A percentile compares a stretch with the other conserved stretches of the same genome.
phyloP scores from a whole-genome alignment of 2,888 invertebrate species.

The Plebejus anna region DNA sequence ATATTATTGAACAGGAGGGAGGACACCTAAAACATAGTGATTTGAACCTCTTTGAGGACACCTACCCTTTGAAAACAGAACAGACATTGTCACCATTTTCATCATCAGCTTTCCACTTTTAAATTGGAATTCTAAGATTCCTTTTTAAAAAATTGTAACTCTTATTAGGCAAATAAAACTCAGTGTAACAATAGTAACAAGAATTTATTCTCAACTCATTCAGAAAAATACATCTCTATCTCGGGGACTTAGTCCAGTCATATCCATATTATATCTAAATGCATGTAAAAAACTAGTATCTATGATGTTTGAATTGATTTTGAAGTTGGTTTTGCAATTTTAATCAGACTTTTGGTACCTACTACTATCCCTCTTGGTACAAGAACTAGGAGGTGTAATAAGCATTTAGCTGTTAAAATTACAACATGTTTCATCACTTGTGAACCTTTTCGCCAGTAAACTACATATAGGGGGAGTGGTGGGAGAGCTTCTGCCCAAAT shows the following conservation, averaged over 20 bases:
- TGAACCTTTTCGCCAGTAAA: slow-evolving; percentile 64
- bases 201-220: slow-evolving; percentile 50
- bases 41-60: no score
- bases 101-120: no score
- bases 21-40: no score
- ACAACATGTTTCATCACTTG: slow-evolving; percentile 47
- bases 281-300: slow-evolving; percentile 10
- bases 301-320: slow-evolving; percentile 58
- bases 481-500: slow-evolving; percentile 71
- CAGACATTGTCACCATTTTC: no score
- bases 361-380: slow-evolving; percentile 53
- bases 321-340: slow-evolving; percentile 52
- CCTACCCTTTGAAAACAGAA: no score
- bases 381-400: slow-evolving; percentile 48
- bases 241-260: not conserved
- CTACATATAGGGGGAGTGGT: slow-evolving; percentile 59
- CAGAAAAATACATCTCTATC: slow-evolving; percentile 30
- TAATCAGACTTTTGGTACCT: slow-evolving; percentile 55
- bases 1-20: no score
- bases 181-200: slow-evolving; percentile 16
- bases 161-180: not conserved
- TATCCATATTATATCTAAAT: slow-evolving; percentile 11
- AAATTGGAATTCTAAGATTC: no score
- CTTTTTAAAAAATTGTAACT: not conserved
- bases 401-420: slow-evolving; percentile 49